A percentile compares a stretch with the other conserved stretches of the same genome.
phyloP scores from a whole-genome alignment of 2,797 vertebrate genomes.

The Neostethus bicornis region DNA sequence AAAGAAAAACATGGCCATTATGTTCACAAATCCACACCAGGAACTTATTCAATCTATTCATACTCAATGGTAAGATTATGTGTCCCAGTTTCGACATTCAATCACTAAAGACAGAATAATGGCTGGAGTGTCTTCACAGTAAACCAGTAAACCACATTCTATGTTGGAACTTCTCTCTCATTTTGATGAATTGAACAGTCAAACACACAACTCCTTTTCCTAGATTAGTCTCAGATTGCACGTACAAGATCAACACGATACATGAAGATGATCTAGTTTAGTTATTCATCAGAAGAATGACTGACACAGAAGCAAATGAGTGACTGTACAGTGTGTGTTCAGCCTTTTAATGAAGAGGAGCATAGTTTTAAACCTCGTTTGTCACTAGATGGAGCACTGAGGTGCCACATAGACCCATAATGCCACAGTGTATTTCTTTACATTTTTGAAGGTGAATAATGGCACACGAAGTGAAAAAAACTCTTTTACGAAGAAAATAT shows the following conservation, averaged over 20 bases:
- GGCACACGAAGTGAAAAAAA: background rate
- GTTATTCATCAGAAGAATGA: background rate
- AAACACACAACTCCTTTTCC: no score
- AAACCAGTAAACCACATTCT: no score
- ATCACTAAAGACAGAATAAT: no score
- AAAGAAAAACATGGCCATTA: no score
- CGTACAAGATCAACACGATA: background rate
- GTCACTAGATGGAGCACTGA: slow-evolving; percentile 46
- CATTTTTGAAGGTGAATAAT: slow-evolving; percentile 1
- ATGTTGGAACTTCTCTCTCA: no score
- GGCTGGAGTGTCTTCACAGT: no score
- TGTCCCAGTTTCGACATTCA: no score
- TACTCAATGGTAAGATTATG: no score
- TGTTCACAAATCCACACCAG: no score
- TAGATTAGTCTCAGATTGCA: no score
- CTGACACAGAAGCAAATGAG: background rate
- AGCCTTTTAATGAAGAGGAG: background rate
- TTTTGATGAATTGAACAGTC: no score
- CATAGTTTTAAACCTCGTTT: background rate
- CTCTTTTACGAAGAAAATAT: background rate
- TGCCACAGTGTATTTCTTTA: slow-evolving; percentile 22
- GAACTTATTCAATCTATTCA: no score
- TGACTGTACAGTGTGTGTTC: background rate
- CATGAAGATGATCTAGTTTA: background rate
- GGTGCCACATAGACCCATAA: slow-evolving; percentile 8